Percentiles rank a stretch among this genome's conserved stretches.
These are phyloP conservation scores for Elgaria multicarinata DNA, from an alignment of 2,113 vertebrate genomes.

Conservation along the genomic window DNA sequence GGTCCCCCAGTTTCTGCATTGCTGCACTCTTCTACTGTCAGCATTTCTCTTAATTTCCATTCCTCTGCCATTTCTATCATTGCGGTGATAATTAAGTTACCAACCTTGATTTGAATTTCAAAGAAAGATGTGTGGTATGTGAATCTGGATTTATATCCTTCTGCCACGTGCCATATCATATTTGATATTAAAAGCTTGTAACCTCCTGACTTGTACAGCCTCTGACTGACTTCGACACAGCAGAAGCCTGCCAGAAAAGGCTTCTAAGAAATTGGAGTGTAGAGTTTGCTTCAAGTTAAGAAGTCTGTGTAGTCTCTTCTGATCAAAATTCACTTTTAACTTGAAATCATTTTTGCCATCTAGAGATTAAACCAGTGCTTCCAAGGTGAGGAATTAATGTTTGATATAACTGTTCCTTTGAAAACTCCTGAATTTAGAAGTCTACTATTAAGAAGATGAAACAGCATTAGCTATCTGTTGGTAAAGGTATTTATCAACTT, in stretches of 20 bases:
- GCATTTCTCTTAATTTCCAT: background rate
- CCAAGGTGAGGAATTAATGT: background rate
- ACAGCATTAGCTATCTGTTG: background rate
- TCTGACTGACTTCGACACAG: background rate
- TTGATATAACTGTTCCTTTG: background rate
- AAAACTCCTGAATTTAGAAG: background rate
- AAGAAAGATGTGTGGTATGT: background rate
- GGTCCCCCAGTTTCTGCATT: background rate
- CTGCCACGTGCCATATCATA: background rate
- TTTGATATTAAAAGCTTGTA: background rate
- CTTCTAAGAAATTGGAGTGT: background rate
- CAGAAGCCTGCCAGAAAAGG: background rate
- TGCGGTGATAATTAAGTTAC: background rate
- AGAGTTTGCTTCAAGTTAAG: background rate
- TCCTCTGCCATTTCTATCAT: background rate
- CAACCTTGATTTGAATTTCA: constrained; percentile 10
- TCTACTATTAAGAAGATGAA: background rate
- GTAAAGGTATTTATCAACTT: background rate
- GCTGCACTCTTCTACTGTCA: background rate
- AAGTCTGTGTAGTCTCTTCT: background rate
- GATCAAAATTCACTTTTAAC: background rate
- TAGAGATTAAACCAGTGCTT: constrained; percentile 2
- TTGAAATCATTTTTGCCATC: background rate
- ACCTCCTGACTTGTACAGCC: background rate
- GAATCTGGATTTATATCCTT: background rate